Base-by-base conservation (phyloP, 2,797 vertebrate genomes). In the Aselliscus stoliczkanus region DNA sequence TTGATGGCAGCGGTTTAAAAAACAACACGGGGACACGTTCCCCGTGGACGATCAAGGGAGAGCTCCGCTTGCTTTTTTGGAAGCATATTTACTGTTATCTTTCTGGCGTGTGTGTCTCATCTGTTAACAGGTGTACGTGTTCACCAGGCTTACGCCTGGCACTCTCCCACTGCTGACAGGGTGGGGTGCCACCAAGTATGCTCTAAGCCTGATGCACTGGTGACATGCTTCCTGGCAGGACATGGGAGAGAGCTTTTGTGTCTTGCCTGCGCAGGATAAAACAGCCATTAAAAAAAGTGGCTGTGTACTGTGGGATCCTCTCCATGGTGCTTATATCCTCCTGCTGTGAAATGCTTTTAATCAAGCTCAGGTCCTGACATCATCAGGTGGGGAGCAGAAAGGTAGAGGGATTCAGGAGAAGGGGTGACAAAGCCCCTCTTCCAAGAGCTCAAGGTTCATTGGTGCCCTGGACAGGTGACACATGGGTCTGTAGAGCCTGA, bases 61-160 rank as follows among this genome's bases (percentile, higher is more conserved):
- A 4, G 56, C 79, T 85, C 27, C 31, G 96, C 90, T 95, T 75
- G 88, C 90, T 84, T 80, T 65, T 70, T 52, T 17, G 76, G 62
- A 72, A 37, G 1, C 65, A n/a, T 21, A 1, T 60, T 89, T 70
- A 13, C 67, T 95, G 21, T 62, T 54, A 5, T 54, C 62, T 85
- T 92, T 67, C 56, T 31, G 27, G 50, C 20, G 17, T 82, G 70
- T 92, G 44, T 96, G 60, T 84, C 42, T 79, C 31, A 15, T 88
- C 25, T 10, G 54, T 67, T 62, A 58, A 8, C 15, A 23, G 64
- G 50, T 31, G 3, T 60, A 47, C 60, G 4, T 4, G 5, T 65
- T 90, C 81, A 2, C 21, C 47, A 79, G 76, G 20, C 67, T 23
- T 42, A 25, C 31, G 27, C 29, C 47, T 50, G 47, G 31, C 8